Base-by-base conservation (phyloP, 1,140 invertebrate genomes). In the Pachypeltis micranthus region DNA sequence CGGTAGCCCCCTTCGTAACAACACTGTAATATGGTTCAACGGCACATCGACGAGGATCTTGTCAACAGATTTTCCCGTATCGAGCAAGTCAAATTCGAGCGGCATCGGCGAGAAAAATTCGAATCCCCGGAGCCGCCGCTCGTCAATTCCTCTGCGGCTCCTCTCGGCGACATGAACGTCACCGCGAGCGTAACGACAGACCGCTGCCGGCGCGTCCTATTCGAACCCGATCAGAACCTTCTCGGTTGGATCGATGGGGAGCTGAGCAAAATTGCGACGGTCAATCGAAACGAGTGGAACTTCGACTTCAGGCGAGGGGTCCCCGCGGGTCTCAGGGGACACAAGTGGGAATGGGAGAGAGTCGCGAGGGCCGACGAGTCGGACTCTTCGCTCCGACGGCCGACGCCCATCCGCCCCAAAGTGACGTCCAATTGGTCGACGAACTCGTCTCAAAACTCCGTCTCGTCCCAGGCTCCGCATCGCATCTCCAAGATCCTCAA, bases 311-410 rank as follows among this genome's bases (percentile, higher is more conserved):
- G 23, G 19, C 47, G 47, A 10, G 47, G 47, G 21, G 21, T 21
- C 21, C 47, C 47, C 12, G 47, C 47, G 4, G 47, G 19, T 21
- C 12, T 51, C 47, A 3, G 12, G 10, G 21, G 21, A 4, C 47
- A 51, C 47, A 51, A 51, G 7, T 51, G 47, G 47, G 47, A 51
- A 51, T 51, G 47, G 47, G 31, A 39, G 31, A 39, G 31, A 10
- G 7, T 39, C 7, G 16, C 31, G 7, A 16, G n/a, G n/a, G n/a
- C n/a, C 31, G 31, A 7, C 31, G 31, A 10, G 47, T 10, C 47
- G 47, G 10, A 21, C 47, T 51, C 10, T 21, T 3, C 12, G 3
- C 21, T 3, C 47, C 47, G 19, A 51, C 7, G 47, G 47, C 47
- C 47, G 47, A 10, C 7, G 21, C 21, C 47, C 10, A 4, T 21